phyloP scores from a whole-genome alignment of 1,140 invertebrate species.

The Plutomurus gul region DNA sequence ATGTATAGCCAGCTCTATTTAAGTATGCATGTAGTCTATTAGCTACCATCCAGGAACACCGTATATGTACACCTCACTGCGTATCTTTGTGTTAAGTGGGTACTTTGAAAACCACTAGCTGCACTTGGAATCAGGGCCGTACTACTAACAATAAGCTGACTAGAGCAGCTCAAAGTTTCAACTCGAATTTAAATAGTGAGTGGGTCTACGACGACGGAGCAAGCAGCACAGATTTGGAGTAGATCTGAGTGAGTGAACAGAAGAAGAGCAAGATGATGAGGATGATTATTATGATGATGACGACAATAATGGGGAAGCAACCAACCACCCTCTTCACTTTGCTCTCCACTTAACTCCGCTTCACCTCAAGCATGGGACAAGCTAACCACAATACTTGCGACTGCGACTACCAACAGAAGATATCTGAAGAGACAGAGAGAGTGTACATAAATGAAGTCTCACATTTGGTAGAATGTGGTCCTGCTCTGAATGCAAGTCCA shows the following conservation, averaged over 20 bases:
- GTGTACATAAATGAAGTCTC: no score
- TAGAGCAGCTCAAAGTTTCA: no score
- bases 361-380: background rate
- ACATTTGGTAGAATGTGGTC: no score
- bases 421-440: background rate
- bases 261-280: constrained; percentile 14
- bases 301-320: constrained; percentile 18
- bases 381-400: background rate
- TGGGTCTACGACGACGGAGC: no score
- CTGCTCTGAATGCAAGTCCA: background rate
- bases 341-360: constrained; percentile 25
- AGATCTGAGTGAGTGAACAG: constrained; percentile 6
- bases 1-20: no score
- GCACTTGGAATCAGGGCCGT: no score
- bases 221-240: constrained; percentile 14
- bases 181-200: background rate
- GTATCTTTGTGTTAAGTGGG: no score
- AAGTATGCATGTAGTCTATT: no score
- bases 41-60: no score
- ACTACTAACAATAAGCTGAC: no score
- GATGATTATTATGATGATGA: constrained; percentile 24
- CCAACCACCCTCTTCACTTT: constrained; percentile 22
- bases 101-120: no score
- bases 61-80: no score
- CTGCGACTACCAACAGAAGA: background rate